A percentile compares a stretch with the other conserved stretches of the same genome.
These are phyloP conservation scores for Limanda limanda DNA, from an alignment of 2,113 vertebrate species.

Conservation along the genomic window DNA sequence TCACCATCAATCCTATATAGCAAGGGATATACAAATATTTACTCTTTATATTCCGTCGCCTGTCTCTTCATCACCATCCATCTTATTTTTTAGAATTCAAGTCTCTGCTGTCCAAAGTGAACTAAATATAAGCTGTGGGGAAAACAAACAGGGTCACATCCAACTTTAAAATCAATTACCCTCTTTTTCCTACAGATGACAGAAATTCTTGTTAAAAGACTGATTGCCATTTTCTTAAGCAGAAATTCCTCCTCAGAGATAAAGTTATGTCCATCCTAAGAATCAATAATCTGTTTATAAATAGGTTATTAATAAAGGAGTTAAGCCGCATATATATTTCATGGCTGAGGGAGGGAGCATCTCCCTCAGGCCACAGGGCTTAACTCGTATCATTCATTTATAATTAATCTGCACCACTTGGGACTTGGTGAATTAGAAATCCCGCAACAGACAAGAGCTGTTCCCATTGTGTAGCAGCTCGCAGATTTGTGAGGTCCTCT, in stretches of 20 bases:
- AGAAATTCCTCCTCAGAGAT: conserved; percentile 48
- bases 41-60: too few species aligned
- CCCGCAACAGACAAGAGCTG: conserved; percentile 62
- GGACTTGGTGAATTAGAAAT: conserved; percentile 74
- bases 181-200: background rate
- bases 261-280: conserved; percentile 68
- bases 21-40: too few species aligned
- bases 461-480: conserved; percentile 35
- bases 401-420: conserved; percentile 81
- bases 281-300: conserved; percentile 81
- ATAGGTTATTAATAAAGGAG: conserved; percentile 82
- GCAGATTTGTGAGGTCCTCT: conserved; percentile 48
- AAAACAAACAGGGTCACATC: too few species aligned
- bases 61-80: too few species aligned
- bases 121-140: too few species aligned
- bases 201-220: conserved; percentile 19
- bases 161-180: too few species aligned
- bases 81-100: too few species aligned
- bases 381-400: conserved; percentile 81
- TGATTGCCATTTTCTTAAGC: conserved; percentile 10
- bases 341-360: conserved; percentile 73
- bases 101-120: too few species aligned
- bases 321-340: conserved; percentile 83
- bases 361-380: conserved; percentile 70
- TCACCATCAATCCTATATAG: too few species aligned